phyloP scores from a whole-genome alignment of 2,888 invertebrate species.

The Eilema depressum region DNA sequence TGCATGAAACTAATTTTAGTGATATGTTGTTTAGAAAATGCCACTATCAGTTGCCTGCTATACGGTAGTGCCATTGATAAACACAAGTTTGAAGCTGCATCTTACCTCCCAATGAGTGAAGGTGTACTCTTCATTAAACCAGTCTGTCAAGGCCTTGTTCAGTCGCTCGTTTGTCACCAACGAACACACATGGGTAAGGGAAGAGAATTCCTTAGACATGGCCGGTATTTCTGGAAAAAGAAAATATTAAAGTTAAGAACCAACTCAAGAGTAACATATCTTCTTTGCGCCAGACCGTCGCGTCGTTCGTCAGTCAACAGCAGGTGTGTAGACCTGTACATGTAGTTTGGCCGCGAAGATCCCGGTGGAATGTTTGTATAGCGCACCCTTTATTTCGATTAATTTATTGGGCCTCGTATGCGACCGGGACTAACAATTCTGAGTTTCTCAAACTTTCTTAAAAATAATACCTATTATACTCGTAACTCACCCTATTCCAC shows the following conservation, averaged over 20 bases:
- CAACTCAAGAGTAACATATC: neutral
- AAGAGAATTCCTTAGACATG: slow-evolving; percentile 63
- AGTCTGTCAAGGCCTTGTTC: slow-evolving; percentile 65
- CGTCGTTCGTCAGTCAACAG: no score
- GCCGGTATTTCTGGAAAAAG: slow-evolving; percentile 6
- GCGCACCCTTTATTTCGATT: no score
- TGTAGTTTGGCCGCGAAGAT: no score
- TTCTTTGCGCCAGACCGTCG: no score
- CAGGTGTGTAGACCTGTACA: no score
- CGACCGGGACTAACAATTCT: no score
- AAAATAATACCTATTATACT: neutral
- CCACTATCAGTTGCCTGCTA: no score
- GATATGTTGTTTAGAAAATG: neutral
- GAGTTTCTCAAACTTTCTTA: neutral
- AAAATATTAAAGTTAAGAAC: neutral
- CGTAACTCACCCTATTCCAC: neutral
- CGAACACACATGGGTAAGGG: slow-evolving; percentile 66
- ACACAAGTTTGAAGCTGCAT: neutral
- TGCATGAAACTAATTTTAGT: no score
- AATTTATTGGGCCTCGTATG: no score
- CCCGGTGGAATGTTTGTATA: no score
- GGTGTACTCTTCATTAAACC: slow-evolving; percentile 68
- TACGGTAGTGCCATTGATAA: no score
- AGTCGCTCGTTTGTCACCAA: slow-evolving; percentile 69
- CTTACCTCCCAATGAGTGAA: slow-evolving; percentile 81